Percentiles rank a stretch among this genome's conserved stretches.
These are phyloP conservation scores for Campoletis sonorensis DNA, from an alignment of 1,140 invertebrate genomes.

Conservation along the genomic window DNA sequence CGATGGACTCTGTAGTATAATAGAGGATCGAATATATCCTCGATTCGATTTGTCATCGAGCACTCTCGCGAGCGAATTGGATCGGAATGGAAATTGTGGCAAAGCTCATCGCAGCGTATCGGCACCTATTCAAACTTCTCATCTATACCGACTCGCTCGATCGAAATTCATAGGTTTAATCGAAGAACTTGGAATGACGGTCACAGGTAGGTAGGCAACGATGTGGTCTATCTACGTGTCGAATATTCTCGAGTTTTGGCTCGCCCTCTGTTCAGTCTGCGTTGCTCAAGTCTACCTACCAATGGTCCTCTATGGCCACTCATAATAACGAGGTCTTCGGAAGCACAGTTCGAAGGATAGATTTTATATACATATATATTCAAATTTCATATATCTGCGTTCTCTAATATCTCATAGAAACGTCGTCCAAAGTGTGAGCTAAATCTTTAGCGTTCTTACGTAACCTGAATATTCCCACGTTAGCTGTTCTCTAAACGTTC, in stretches of 20 bases:
- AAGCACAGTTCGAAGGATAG: background rate
- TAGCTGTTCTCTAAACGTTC: too few species aligned
- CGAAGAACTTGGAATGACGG: constrained; percentile 6
- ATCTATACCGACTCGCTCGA: background rate
- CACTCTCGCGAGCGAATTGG: constrained; percentile 21
- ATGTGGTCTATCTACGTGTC: constrained; percentile 22
- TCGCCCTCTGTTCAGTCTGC: background rate
- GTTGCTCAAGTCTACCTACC: background rate
- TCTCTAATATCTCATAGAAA: too few species aligned
- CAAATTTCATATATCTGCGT: too few species aligned
- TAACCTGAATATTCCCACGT: too few species aligned
- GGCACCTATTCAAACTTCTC: constrained; percentile 15
- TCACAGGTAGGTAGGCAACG: background rate
- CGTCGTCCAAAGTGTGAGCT: too few species aligned
- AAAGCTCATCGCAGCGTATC: background rate
- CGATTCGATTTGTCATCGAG: constrained; percentile 17
- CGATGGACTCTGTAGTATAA: constrained; percentile 13
- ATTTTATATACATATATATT: too few species aligned
- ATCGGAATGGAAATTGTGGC: constrained; percentile 20
- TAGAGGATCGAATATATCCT: constrained; percentile 22
- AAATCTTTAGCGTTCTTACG: too few species aligned
- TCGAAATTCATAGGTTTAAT: constrained; percentile 33
- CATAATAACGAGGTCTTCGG: background rate
- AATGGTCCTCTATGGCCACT: background rate
- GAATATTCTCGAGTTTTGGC: constrained; percentile 24